phyloP scores from a whole-genome alignment of 2,888 invertebrate species.

The Timema cristinae region DNA sequence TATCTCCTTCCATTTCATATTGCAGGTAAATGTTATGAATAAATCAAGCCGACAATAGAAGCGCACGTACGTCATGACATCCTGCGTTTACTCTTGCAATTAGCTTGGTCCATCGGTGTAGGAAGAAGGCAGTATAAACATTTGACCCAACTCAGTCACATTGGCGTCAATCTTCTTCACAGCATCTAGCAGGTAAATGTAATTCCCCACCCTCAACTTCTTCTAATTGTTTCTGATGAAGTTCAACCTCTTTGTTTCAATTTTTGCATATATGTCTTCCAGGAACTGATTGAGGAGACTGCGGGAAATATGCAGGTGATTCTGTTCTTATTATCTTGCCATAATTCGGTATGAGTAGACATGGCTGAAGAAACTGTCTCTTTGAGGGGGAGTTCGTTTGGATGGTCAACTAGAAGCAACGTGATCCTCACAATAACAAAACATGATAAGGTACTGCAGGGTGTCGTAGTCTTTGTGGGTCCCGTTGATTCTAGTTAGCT shows the following conservation, averaged over 20 bases:
- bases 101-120: slow-evolving; percentile 33
- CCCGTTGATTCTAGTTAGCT: too few relatives aligned
- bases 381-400: too few relatives aligned
- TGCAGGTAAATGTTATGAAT: slow-evolving; percentile 41
- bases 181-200: too few relatives aligned
- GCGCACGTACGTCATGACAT: slow-evolving; percentile 39
- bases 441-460: too few relatives aligned
- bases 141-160: slow-evolving; percentile 19
- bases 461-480: too few relatives aligned
- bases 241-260: slow-evolving; percentile 34
- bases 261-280: slow-evolving; percentile 25
- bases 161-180: slow-evolving; percentile 31
- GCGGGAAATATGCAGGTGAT: too few relatives aligned
- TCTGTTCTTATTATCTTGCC: too few relatives aligned
- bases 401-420: too few relatives aligned
- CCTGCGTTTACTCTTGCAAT: slow-evolving; percentile 37
- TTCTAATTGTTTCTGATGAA: slow-evolving; percentile 33
- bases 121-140: slow-evolving; percentile 29
- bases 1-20: slow-evolving; percentile 36
- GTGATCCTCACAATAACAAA: too few relatives aligned
- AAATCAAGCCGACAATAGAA: slow-evolving; percentile 40
- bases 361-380: too few relatives aligned
- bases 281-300: too few relatives aligned
- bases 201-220: slow-evolving; percentile 30
- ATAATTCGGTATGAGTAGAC: too few relatives aligned